Evolutionary conservation across 2,113 vertebrate species (phyloP).

Genomic region (Paedocypris sp.): DNA sequence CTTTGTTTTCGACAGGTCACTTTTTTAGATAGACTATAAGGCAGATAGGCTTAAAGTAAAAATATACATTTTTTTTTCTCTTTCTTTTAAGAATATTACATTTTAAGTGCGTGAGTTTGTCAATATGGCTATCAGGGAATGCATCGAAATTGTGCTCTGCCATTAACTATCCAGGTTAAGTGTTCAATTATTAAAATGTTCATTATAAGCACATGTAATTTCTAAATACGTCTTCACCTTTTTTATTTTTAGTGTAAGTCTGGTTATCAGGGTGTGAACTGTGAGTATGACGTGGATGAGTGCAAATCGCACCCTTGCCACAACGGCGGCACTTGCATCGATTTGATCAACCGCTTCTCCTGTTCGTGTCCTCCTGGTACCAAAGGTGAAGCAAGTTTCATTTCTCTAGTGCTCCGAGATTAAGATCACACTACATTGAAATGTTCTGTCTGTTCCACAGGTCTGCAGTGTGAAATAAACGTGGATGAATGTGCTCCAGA

Average conservation of each 20-base stretch:
- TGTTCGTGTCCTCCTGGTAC: constrained; percentile 86
- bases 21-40: no score
- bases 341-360: constrained; percentile 80
- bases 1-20: no score
- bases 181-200: no score
- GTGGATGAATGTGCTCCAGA: constrained; percentile 71
- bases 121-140: not conserved
- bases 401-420: not conserved
- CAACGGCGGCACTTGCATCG: constrained; percentile 81
- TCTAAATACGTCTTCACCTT: no score
- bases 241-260: constrained; percentile 35
- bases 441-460: constrained; percentile 43
- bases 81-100: no score
- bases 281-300: constrained; percentile 69
- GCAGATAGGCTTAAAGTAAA: no score
- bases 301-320: constrained; percentile 81
- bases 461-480: constrained; percentile 74
- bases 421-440: not conserved
- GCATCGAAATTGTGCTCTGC: not conserved
- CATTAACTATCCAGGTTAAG: no score
- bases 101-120: not conserved
- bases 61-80: no score
- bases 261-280: constrained; percentile 71
- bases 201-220: no score
- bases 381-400: constrained; percentile 55